phyloP scores from a whole-genome alignment of 1,140 invertebrate genomes.

The Drosophila punjabiensis region DNA sequence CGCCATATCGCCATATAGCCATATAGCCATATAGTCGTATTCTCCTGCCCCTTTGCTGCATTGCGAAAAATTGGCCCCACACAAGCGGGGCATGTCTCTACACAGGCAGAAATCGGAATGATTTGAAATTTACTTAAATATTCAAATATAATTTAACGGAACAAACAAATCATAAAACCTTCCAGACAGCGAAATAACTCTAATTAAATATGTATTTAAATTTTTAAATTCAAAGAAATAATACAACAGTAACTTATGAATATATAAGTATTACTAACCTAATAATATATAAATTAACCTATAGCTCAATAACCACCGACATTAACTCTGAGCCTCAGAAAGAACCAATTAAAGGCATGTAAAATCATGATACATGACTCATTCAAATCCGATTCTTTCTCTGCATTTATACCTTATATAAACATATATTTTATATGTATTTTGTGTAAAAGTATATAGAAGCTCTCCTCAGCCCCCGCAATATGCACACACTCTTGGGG shows the following conservation, averaged over 20 bases:
- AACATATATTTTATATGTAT: not conserved
- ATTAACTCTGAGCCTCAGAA: not conserved
- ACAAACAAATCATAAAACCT: not conserved
- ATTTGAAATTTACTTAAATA: not conserved
- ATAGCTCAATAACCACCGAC: not conserved
- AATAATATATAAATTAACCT: too few species aligned
- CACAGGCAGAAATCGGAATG: conserved; percentile 7
- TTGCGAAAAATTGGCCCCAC: conserved; percentile 65
- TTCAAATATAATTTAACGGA: not conserved
- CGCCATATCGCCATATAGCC: conserved; percentile 11
- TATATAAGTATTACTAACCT: too few species aligned
- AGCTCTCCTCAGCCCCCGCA: conserved; percentile 13
- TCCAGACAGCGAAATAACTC: too few species aligned
- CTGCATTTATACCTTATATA: not conserved
- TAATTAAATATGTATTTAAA: too few species aligned
- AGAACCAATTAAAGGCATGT: not conserved
- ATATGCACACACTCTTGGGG: conserved; percentile 22
- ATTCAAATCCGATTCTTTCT: not conserved
- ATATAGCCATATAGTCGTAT: not conserved
- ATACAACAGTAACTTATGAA: not conserved
- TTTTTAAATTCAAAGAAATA: not conserved
- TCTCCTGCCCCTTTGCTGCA: conserved; percentile 13
- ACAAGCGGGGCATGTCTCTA: conserved; percentile 23
- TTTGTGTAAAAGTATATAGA: conserved; percentile 12
- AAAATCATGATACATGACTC: not conserved